Conservation (phyloP, 2,113 vertebrate genomes). For the Clarias gariepinus region DNA sequence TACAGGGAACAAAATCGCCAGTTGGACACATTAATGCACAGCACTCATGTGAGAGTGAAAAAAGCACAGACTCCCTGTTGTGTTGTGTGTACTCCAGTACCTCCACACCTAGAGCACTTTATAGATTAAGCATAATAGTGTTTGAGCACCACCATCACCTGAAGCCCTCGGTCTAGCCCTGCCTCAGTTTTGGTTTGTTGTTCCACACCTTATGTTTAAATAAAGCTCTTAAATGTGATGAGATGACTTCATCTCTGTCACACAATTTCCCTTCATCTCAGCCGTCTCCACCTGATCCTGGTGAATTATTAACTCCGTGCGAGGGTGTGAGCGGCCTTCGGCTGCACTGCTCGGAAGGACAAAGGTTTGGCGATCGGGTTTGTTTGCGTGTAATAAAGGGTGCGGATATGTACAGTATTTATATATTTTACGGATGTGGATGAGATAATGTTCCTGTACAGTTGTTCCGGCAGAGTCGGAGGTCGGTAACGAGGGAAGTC, state of each 20-base stretch:
- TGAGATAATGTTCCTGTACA: conserved; percentile 15
- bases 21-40: background rate
- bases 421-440: background rate
- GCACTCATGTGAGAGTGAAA: background rate
- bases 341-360: conserved; percentile 61
- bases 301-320: conserved; percentile 82
- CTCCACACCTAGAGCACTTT: background rate
- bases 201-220: background rate
- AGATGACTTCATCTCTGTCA: background rate
- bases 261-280: conserved; percentile 32
- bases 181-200: background rate
- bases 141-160: background rate
- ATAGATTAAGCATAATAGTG: background rate
- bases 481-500: background rate
- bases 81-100: background rate
- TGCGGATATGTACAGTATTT: conserved; percentile 10
- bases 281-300: conserved; percentile 49
- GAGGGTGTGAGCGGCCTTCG: conserved; percentile 68
- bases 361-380: conserved; percentile 62
- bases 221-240: background rate
- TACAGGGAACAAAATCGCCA: background rate
- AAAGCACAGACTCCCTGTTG: background rate
- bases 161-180: background rate
- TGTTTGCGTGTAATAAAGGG: conserved; percentile 22
- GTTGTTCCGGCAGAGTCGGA: background rate